Evolutionary conservation across 1,140 invertebrate genomes (phyloP).

Genomic region (Temnothorax curvispinosus): DNA sequence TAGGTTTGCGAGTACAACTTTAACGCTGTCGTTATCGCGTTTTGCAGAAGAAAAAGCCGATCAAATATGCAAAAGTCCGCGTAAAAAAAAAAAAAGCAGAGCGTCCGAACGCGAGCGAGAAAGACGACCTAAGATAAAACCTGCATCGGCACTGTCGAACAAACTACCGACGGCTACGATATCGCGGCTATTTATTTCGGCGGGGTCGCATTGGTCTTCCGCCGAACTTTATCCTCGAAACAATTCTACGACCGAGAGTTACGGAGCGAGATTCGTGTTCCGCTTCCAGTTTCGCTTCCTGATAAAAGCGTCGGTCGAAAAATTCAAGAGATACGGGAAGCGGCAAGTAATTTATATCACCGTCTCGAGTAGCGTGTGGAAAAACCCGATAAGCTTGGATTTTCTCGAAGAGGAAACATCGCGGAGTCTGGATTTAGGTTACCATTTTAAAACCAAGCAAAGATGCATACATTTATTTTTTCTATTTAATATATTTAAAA

Average conservation of each 20-base stretch:
- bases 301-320: slow-evolving; percentile 48
- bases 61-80: background rate
- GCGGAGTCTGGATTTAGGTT: background rate
- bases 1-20: background rate
- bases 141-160: slow-evolving; percentile 50
- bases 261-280: slow-evolving; percentile 14
- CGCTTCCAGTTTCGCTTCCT: slow-evolving; percentile 21
- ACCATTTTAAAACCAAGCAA: background rate
- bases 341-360: slow-evolving; percentile 25
- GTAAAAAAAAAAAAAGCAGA: background rate
- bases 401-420: slow-evolving; percentile 4
- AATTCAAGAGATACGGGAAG: slow-evolving; percentile 48
- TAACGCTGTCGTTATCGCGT: background rate
- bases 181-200: slow-evolving; percentile 67
- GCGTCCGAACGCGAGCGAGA: slow-evolving; percentile 7
- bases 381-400: slow-evolving; percentile 31
- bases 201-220: slow-evolving; percentile 33
- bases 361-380: background rate
- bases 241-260: slow-evolving; percentile 48
- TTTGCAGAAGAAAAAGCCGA: background rate
- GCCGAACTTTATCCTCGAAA: slow-evolving; percentile 64
- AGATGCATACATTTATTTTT: background rate
- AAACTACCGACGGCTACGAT: slow-evolving; percentile 64
- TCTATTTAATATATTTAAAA: background rate
- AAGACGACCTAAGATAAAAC: slow-evolving; percentile 63